Percentiles rank a stretch among this genome's conserved stretches.
Conservation (phyloP, 1,140 invertebrate species). For the Nasonia giraulti region DNA sequence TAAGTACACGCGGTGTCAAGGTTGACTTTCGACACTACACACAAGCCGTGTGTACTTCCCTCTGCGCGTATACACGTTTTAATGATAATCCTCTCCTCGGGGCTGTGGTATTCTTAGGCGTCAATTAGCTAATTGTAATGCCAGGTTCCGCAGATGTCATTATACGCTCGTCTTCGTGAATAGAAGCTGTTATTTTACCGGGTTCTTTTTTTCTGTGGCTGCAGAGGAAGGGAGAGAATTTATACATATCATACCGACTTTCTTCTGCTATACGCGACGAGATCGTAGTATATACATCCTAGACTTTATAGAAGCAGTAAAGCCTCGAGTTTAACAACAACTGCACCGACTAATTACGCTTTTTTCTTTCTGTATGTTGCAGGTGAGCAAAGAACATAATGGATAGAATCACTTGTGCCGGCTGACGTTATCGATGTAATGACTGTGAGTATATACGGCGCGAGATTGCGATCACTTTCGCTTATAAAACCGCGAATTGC, state of each 20-base stretch:
- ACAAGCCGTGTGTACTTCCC: no score
- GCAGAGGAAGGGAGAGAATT: neutral
- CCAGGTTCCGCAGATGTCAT: neutral
- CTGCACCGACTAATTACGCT: neutral
- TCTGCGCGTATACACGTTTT: neutral
- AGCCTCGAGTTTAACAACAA: neutral
- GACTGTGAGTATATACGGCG: neutral
- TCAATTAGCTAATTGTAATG: conserved; percentile 20
- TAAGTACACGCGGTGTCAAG: conserved; percentile 24
- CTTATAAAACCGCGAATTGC: conserved; percentile 4
- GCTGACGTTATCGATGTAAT: neutral
- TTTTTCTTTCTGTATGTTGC: neutral
- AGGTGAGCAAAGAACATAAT: conserved; percentile 1
- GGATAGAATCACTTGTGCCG: neutral
- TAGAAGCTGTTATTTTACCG: neutral
- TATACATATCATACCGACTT: neutral
- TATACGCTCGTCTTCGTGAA: neutral
- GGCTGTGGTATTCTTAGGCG: neutral
- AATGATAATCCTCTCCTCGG: neutral
- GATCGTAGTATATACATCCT: no score
- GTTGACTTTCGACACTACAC: conserved; percentile 12
- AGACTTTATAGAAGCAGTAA: neutral
- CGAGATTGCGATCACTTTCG: conserved; percentile 14
- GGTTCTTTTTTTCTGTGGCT: neutral
- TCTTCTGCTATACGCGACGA: no score